phyloP scores from a whole-genome alignment of 1,140 invertebrate species.

The Trialeurodes vaporariorum region DNA sequence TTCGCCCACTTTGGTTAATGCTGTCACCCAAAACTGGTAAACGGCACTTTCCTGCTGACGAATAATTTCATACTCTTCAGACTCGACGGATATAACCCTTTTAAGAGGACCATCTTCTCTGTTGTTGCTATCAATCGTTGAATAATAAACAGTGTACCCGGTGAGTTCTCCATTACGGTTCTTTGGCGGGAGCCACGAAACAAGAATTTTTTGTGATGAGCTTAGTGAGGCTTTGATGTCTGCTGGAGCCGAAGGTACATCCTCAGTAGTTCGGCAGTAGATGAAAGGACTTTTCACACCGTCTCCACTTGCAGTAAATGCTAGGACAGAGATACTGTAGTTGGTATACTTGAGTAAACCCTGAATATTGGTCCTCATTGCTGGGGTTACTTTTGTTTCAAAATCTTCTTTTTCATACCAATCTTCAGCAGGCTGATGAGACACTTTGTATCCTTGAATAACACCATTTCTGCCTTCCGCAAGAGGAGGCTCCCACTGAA shows the following conservation, averaged over 20 bases:
- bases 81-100: constrained; percentile 47
- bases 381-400: constrained; percentile 48
- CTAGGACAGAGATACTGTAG: constrained; percentile 71
- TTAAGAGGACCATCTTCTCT: constrained; percentile 52
- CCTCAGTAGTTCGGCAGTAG: constrained; percentile 64
- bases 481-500: constrained; percentile 74
- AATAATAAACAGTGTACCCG: constrained; percentile 61
- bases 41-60: constrained; percentile 55
- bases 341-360: constrained; percentile 59
- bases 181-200: constrained; percentile 72
- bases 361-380: constrained; percentile 52
- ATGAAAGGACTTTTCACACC: constrained; percentile 58
- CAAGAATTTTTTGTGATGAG: constrained; percentile 67
- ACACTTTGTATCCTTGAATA: constrained; percentile 69
- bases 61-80: constrained; percentile 55
- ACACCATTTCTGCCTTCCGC: constrained; percentile 62
- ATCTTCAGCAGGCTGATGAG: constrained; percentile 50
- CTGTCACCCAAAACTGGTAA: constrained; percentile 70
- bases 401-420: constrained; percentile 32
- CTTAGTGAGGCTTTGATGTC: constrained; percentile 79
- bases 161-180: constrained; percentile 62
- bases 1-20: constrained; percentile 66
- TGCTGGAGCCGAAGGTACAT: constrained; percentile 72
- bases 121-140: not conserved
- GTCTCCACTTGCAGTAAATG: constrained; percentile 67